Base-by-base conservation (phyloP, 2,797 vertebrate genomes). In the Enteromius argenteus region DNA sequence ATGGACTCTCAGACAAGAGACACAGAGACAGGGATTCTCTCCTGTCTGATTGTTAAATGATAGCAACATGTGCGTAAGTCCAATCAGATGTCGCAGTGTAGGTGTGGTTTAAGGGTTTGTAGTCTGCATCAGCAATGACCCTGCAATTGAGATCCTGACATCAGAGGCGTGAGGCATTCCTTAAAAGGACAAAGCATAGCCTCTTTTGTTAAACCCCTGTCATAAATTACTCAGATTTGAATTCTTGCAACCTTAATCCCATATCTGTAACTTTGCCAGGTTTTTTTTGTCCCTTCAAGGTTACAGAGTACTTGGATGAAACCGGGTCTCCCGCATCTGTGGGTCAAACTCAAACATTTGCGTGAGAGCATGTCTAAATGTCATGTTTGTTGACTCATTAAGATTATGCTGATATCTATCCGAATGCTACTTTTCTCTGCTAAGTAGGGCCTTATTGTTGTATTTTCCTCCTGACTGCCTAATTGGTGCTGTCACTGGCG, bases 1-100 rank as follows among this genome's bases (percentile, higher is more conserved):
- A 60, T 85, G 53, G 71, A 85, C 56, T 67, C 66, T 75, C 79
- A 83, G 81, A 83, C 67, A 51, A 87, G 81, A 87, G 73, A 75
- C 53, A 39, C 62, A 82, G 79, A 81, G 72, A 86, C 89, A 89
- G 84, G 56, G 79, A 67, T 83, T 83, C 87, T 87, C 87, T 80
- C 27, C 83, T 86, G 90, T 85, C 86, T 90, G 86, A 86, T 87
- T 90, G 89, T 93, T 94, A 94, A 94, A 95, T 94, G 92, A 92
- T 86, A 81, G 88, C 89, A 81, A 92, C 87, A 93, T 90, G 91
- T 92, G 92, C 93, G 91, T 89, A 93, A 92, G 87, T 92, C 94
- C 95, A 95, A 96, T 96, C 94, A 95, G 93, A 89, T 88, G 78
- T 90, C 86, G 87, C 87, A 88, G 91, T 93, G 93, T 94, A 93